Base-by-base conservation (phyloP, 1,140 invertebrate species). In the Orius insidiosus region DNA sequence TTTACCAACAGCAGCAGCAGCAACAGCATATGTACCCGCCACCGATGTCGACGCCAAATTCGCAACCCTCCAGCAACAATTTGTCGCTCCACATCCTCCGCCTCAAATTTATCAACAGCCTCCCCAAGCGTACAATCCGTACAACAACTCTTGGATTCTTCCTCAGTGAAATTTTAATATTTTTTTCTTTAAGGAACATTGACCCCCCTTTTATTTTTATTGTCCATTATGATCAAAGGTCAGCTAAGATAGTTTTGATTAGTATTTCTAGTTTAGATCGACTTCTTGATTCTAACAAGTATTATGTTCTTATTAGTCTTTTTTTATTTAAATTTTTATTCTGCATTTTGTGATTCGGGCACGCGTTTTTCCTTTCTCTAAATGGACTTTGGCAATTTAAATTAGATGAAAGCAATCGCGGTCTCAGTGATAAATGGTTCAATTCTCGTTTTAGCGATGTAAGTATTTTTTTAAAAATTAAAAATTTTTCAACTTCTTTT, bases 321-420 rank as follows among this genome's bases (percentile, higher is more conserved):
- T 24, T 24, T 24, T 24, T 24, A 24, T 24, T 4, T 24, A 24
- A 24, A 24, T 24, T 24, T 24, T 7, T 24, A 24, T 24, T 24
- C 24, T 7, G 24, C 24, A 24, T 24, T 24, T 24, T 24, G 24
- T 24, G 24, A 24, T 24, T 24, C 24, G 24, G 24, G 24, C 24
- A 24, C 33, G 45, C 68, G 45, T 55, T 76, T 57, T 60, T 72
- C 3, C 66, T 63, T 59, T 61, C 14, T 10, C 63, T 94, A 9
- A 79, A 89, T 62, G 88, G 87, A 3, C 68, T 92, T 47, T 94
- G 88, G 88, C 78, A 87, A 58, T 93, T 93, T 58, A 65, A 76
- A 40, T 69, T 73, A 6, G 72, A 24, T 24, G 24, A 24, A 24
- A 24, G 7, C 24, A 24, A 41, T 1, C 15, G 3, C 14, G 48